Percentiles rank a stretch among this genome's conserved stretches.
These are phyloP conservation scores for Laupala kohalensis DNA, from an alignment of 1,140 invertebrate species.

Conservation along the genomic window DNA sequence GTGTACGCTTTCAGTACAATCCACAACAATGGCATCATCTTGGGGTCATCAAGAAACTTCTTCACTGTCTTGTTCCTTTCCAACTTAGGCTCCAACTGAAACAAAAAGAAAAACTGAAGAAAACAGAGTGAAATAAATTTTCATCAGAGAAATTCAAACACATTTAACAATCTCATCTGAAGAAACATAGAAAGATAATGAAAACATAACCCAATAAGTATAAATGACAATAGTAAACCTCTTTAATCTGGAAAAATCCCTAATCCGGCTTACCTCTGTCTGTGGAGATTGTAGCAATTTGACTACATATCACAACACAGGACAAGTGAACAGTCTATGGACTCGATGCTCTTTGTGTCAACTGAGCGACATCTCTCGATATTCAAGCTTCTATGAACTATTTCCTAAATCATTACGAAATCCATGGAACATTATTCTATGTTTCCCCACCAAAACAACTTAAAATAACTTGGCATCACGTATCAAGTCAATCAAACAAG, in stretches of 20 bases:
- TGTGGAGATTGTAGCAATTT: background rate
- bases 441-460: too few relatives aligned
- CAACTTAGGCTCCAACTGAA: slow-evolving; percentile 27
- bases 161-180: too few relatives aligned
- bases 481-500: too few relatives aligned
- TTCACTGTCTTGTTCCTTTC: slow-evolving; percentile 21
- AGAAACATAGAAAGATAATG: background rate
- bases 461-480: too few relatives aligned
- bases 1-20: slow-evolving; percentile 60
- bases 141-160: too few relatives aligned
- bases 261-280: background rate
- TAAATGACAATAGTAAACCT: background rate
- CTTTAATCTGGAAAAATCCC: too few relatives aligned
- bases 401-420: too few relatives aligned
- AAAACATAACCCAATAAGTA: background rate
- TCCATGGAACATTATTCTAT: too few relatives aligned
- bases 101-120: slow-evolving; percentile 16
- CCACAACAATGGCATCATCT: slow-evolving; percentile 26
- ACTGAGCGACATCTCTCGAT: too few relatives aligned
- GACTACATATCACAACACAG: background rate
- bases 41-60: slow-evolving; percentile 18
- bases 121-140: too few relatives aligned
- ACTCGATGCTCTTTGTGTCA: too few relatives aligned
- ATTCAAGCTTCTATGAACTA: too few relatives aligned
- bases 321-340: background rate